Percentiles rank a stretch among this genome's conserved stretches.
Evolutionary conservation across 2,113 vertebrate genomes (phyloP).

Genomic region (Ailurus styani): DNA sequence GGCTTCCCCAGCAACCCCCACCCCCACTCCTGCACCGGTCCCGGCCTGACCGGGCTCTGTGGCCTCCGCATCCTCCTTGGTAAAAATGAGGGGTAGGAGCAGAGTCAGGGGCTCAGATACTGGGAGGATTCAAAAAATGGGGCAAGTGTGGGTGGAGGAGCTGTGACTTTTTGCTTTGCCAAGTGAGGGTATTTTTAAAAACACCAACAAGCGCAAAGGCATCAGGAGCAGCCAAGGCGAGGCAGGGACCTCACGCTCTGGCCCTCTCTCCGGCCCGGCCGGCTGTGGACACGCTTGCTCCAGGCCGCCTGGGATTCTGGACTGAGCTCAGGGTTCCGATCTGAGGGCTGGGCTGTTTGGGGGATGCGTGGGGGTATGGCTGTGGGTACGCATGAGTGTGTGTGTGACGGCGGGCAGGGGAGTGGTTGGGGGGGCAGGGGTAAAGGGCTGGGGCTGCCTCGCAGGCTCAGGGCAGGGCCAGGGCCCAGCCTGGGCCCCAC

Average conservation of each 20-base stretch:
- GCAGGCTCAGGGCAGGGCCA: background rate
- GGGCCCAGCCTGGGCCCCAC: background rate
- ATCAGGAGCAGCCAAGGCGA: background rate
- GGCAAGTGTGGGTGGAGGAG: background rate
- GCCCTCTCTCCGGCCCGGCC: background rate
- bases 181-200: background rate
- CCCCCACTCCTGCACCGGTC: background rate
- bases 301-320: background rate
- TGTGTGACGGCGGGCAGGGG: background rate
- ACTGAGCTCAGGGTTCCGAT: fast-evolving
- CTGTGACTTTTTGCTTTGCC: background rate
- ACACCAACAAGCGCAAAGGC: background rate
- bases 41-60: background rate
- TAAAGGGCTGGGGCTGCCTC: background rate
- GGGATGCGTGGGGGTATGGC: no score
- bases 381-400: fast-evolving
- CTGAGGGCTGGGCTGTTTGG: background rate
- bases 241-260: fast-evolving
- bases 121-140: background rate
- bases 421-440: fast-evolving
- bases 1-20: background rate
- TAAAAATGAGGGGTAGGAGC: background rate
- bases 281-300: no score
- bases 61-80: background rate
- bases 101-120: background rate